Percentiles rank a stretch among this genome's conserved stretches.
Evolutionary conservation across 2,113 vertebrate genomes (phyloP).

Genomic region (Aptenodytes patagonicus): DNA sequence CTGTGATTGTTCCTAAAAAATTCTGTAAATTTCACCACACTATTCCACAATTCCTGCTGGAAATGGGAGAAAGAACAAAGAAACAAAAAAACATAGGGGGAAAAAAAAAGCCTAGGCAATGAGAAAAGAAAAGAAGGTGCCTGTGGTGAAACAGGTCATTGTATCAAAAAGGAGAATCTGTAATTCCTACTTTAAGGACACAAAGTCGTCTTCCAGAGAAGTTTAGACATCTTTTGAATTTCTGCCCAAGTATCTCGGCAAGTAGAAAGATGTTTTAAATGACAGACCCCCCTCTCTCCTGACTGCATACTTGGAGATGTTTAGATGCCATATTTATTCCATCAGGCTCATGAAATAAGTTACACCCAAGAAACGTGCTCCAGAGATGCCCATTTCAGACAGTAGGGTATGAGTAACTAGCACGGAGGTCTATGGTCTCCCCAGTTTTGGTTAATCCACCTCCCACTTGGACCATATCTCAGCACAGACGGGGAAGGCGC

Average conservation of each 20-base stretch:
- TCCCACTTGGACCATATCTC: slow-evolving; percentile 45
- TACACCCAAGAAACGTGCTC: slow-evolving; percentile 56
- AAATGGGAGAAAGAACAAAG: background rate
- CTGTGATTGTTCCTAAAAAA: background rate
- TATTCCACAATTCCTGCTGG: background rate
- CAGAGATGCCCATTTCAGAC: slow-evolving; percentile 53
- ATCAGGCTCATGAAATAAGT: slow-evolving; percentile 65
- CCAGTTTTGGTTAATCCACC: slow-evolving; percentile 28
- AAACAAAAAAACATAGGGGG: background rate
- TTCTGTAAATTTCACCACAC: background rate
- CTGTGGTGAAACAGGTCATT: background rate
- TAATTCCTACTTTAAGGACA: slow-evolving; percentile 8
- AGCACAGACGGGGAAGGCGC: background rate
- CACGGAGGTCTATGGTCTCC: slow-evolving; percentile 44
- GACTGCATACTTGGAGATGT: slow-evolving; percentile 50
- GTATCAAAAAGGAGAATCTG: background rate
- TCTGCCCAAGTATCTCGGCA: slow-evolving; percentile 10
- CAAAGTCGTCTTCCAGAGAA: slow-evolving; percentile 11
- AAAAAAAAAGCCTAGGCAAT: background rate
- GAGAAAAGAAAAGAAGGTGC: background rate
- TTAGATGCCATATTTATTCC: slow-evolving; percentile 60
- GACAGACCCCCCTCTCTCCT: background rate
- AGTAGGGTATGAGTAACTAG: slow-evolving; percentile 43
- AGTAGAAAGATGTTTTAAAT: slow-evolving; percentile 18
- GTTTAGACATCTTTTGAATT: background rate